phyloP scores from a whole-genome alignment of 1,140 invertebrate genomes.

The Sycophaga agraensis region DNA sequence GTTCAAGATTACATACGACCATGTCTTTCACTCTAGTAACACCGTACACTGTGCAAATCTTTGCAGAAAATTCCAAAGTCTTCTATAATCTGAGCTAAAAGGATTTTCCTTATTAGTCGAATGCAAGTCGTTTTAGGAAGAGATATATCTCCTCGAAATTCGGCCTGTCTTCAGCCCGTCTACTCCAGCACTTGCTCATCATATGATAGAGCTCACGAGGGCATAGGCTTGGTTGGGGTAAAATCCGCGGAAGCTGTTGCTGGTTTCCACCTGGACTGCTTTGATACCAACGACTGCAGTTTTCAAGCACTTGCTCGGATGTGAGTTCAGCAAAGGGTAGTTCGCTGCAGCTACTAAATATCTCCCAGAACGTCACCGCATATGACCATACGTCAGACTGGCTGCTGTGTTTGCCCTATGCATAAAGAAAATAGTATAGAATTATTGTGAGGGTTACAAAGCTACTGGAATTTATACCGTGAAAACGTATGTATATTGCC shows the following conservation, averaged over 20 bases:
- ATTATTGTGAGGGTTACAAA: too few species aligned
- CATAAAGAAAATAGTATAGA: too few species aligned
- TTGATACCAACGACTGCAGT: constrained; percentile 70
- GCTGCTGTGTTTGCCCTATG: constrained; percentile 70
- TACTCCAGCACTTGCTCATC: constrained; percentile 77
- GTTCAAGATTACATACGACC: too few species aligned
- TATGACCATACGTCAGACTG: constrained; percentile 80
- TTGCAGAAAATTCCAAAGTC: too few species aligned
- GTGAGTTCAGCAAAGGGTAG: constrained; percentile 74
- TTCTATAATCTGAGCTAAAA: too few species aligned
- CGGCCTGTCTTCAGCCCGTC: constrained; percentile 66
- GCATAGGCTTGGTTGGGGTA: constrained; percentile 62
- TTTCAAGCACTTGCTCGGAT: constrained; percentile 75
- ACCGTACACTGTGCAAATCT: too few species aligned
- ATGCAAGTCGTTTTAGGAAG: constrained; percentile 71
- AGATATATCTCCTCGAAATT: constrained; percentile 74
- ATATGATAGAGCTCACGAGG: constrained; percentile 71
- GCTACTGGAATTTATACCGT: too few species aligned
- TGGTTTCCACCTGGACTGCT: constrained; percentile 42
- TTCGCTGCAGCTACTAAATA: constrained; percentile 72
- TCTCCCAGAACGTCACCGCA: constrained; percentile 77
- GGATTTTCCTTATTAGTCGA: too few species aligned
- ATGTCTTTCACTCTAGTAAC: too few species aligned
- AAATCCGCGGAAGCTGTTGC: constrained; percentile 41
- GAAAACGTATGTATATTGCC: too few species aligned